phyloP scores from a whole-genome alignment of 2,888 invertebrate genomes.

The Epinotia ramella region DNA sequence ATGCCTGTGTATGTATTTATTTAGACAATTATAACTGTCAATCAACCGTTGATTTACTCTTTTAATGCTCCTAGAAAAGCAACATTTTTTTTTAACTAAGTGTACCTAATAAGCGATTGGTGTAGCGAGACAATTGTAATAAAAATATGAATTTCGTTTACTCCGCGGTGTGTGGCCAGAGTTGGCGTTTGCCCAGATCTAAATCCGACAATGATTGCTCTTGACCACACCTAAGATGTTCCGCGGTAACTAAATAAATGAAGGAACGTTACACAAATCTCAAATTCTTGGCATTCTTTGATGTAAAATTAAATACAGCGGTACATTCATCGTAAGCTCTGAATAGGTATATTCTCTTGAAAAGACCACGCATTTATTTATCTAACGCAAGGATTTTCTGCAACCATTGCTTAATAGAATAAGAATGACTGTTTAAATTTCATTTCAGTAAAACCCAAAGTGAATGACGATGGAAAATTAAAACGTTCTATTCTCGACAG shows the following conservation, averaged over 20 bases:
- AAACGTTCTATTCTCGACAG: conserved; percentile 75
- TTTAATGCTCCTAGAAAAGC: background rate
- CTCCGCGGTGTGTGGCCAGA: conserved; percentile 59
- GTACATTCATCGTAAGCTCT: background rate
- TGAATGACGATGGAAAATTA: conserved; percentile 83
- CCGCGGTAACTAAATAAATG: conserved; percentile 51
- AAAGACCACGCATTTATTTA: conserved; percentile 9
- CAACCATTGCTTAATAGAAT: conserved; percentile 65
- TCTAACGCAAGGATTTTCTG: conserved; percentile 52
- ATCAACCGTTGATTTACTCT: background rate
- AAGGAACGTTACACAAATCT: conserved; percentile 3
- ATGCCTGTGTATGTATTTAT: background rate
- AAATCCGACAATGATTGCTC: conserved; percentile 72
- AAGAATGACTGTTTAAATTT: conserved; percentile 79
- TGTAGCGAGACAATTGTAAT: conserved; percentile 44
- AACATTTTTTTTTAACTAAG: background rate
- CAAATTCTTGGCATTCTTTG: conserved; percentile 21
- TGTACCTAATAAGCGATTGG: conserved; percentile 4
- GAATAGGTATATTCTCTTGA: background rate
- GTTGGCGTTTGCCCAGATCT: conserved; percentile 78
- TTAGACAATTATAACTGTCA: background rate
- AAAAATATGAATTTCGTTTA: conserved; percentile 48
- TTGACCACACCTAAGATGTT: conserved; percentile 76
- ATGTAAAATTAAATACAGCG: background rate
- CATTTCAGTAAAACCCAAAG: conserved; percentile 64